Evolutionary conservation across 2,797 vertebrate genomes (phyloP), one percentile per base, ranked within the genome.

Genomic region (Melanotaenia pygmaea): DNA sequence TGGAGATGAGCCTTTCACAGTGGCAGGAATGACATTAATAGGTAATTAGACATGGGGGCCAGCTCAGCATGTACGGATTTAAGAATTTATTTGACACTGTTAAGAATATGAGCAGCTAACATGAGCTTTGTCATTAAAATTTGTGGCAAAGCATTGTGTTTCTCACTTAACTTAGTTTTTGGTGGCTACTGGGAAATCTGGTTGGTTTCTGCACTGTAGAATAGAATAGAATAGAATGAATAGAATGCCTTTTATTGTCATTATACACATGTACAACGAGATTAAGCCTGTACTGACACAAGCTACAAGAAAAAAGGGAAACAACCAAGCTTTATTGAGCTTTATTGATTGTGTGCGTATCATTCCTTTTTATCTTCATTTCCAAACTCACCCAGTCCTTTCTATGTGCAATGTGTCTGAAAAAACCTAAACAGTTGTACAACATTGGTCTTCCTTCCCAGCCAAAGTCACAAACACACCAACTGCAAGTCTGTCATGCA

Each of bases 1-100:
- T 60, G 9, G 6, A 76, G 70, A 75, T 13, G 54, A 74, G 67
- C 66, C 73, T 64, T 77, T 67, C 67, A 54, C 72, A 62, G 32
- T 76, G 79, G 69, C 80, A 83, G 79, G 79, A 59, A 66, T 76
- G 82, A 86, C 84, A 82, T 90, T 85, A 86, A 89, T 87, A 77
- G 64, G 79, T 88, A 88, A 93, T 92, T 82, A 90, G 64, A 80
- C 81, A 60, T 76, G 40, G 59, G 66, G 81, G 65, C 76, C 6
- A 1, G 59, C 58, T 72, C 26, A 47, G 61, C 70, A 59, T 47
- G 69, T 51, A 11, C 9, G 0, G 47, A 63, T 82, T 79, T 75
- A 70, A 72, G 40, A 67, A 78, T 69, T 24, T 30, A 71, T 71
- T 78, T 69, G 1, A 83, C 73, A 76, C 51, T 22, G 9, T 75